phyloP scores from a whole-genome alignment of 2,113 vertebrate species.

The Eptatretus burgeri region DNA sequence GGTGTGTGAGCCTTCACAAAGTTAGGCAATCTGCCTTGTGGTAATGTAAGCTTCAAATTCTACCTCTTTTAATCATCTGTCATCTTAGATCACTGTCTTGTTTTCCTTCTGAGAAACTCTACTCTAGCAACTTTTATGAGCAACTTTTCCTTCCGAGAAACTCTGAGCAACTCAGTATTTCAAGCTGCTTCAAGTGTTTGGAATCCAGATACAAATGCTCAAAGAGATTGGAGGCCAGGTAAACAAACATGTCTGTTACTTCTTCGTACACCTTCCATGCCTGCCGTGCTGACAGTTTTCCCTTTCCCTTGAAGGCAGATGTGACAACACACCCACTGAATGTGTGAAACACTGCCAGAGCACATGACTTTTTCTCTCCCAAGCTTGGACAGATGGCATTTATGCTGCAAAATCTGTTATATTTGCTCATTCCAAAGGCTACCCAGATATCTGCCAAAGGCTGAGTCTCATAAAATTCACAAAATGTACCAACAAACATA shows the following conservation, averaged over 20 bases:
- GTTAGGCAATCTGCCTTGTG: too few species aligned
- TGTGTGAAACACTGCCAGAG: background rate
- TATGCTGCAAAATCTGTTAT: background rate
- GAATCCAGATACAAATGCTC: background rate
- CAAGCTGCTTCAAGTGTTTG: background rate
- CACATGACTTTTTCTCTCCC: background rate
- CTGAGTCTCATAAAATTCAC: background rate
- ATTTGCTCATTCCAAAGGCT: background rate
- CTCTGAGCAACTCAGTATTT: too few species aligned
- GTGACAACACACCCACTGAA: background rate
- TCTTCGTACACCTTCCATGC: background rate
- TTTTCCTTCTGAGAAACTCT: too few species aligned
- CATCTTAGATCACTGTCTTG: too few species aligned
- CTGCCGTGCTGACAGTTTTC: background rate
- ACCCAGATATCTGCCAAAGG: background rate
- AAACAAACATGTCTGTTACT: background rate
- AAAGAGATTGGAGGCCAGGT: background rate
- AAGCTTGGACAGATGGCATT: background rate
- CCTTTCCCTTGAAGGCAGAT: too few species aligned
- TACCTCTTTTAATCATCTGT: too few species aligned
- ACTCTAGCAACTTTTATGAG: too few species aligned
- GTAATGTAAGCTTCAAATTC: too few species aligned
- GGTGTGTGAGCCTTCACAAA: too few species aligned
- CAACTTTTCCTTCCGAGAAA: too few species aligned
- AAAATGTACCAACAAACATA: background rate